Evolutionary conservation across 2,797 vertebrate species (phyloP).

Genomic region (Coregonus suidteri): DNA sequence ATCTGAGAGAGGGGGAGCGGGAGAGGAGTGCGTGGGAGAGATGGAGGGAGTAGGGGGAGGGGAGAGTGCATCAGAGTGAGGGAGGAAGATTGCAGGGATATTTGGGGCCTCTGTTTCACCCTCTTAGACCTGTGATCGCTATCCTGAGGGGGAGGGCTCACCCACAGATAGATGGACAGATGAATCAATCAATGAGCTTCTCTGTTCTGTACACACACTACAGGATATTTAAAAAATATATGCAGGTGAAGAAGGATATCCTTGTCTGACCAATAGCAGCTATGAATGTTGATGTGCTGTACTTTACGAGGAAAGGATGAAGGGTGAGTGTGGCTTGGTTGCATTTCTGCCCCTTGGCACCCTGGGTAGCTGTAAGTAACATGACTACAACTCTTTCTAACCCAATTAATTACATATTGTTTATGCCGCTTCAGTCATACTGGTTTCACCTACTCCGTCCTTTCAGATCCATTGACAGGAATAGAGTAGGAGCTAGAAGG

Average conservation of each 20-base stretch:
- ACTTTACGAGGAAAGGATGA: conserved; percentile 39
- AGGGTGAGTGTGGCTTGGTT: conserved; percentile 40
- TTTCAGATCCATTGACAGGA: conserved; percentile 8
- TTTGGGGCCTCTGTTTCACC: conserved; percentile 21
- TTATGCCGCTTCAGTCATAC: not conserved
- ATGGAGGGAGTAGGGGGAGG: conserved; percentile 3
- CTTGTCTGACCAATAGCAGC: conserved; percentile 49
- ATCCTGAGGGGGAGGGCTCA: conserved; percentile 14
- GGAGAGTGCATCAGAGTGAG: conserved; percentile 10
- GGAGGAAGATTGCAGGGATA: conserved; percentile 22
- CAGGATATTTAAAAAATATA: conserved; percentile 44
- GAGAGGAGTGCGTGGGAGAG: not conserved
- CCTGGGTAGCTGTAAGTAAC: conserved; percentile 2
- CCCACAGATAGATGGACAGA: conserved; percentile 34
- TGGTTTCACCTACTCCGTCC: conserved; percentile 10
- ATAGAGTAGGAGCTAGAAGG: conserved; percentile 17
- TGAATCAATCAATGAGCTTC: conserved; percentile 37
- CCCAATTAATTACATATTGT: not conserved
- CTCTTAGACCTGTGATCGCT: conserved; percentile 27
- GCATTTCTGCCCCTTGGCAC: conserved; percentile 40
- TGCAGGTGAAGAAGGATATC: conserved; percentile 63
- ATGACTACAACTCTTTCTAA: conserved; percentile 11
- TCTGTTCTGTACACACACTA: conserved; percentile 56
- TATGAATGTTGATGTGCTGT: conserved; percentile 34
- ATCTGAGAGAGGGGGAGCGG: conserved; percentile 34